phyloP scores from a whole-genome alignment of 2,113 vertebrate genomes.

The Thermophis baileyi region DNA sequence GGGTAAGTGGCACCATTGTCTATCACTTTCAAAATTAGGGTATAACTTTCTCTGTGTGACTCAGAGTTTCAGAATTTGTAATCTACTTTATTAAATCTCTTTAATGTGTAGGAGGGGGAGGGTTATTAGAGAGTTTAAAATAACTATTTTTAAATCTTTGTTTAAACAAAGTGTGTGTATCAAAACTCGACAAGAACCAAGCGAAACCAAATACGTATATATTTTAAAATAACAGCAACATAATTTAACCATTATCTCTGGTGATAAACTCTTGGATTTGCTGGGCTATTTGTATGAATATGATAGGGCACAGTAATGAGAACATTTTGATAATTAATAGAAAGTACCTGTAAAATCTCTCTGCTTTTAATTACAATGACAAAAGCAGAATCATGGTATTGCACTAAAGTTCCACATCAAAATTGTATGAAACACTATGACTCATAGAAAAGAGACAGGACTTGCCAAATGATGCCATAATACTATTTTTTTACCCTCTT shows the following conservation, averaged over 20 bases:
- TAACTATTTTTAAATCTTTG: slow-evolving; percentile 1
- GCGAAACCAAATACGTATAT: neutral
- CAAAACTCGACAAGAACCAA: neutral
- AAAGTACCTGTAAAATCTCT: neutral
- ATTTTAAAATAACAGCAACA: neutral
- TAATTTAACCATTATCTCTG: neutral
- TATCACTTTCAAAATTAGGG: slow-evolving; percentile 34
- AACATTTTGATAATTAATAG: neutral
- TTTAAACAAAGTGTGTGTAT: slow-evolving; percentile 7
- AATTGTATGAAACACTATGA: neutral
- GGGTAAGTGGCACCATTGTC: slow-evolving; percentile 33
- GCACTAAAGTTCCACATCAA: neutral
- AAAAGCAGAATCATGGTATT: neutral
- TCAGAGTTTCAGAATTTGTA: slow-evolving; percentile 36
- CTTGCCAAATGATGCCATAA: neutral
- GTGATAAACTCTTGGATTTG: neutral
- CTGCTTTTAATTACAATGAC: neutral
- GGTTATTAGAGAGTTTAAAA: neutral
- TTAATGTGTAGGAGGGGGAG: neutral
- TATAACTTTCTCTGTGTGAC: slow-evolving; percentile 14
- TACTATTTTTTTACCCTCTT: neutral
- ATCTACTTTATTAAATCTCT: slow-evolving; percentile 15
- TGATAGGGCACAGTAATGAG: neutral
- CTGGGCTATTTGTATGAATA: neutral
- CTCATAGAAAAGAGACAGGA: neutral